Base-by-base conservation (phyloP, 2,888 invertebrate genomes). In the Odontomyia ornata region DNA sequence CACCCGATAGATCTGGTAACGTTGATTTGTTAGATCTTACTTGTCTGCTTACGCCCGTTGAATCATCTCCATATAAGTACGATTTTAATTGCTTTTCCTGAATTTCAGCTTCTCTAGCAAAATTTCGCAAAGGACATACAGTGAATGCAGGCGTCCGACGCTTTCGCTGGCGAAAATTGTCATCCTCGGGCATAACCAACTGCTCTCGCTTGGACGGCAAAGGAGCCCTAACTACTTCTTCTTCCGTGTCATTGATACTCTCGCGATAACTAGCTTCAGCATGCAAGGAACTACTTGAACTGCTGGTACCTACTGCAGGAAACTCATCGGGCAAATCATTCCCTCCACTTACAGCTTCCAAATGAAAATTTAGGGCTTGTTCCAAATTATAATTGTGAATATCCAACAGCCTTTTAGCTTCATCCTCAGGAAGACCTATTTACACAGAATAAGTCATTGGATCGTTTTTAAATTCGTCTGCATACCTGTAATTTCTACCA, bases 151-250 rank as follows among this genome's bases (percentile, higher is more conserved):
- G 83, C 4, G 83, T 79, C 3, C 83, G 82, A 3, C 83, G 83
- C 5, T 83, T 81, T 4, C 84, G 78, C 80, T 83, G 82, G 72
- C 84, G 83, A 77, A 86, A 86, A 80, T 86, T 86, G 77, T 86
- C 86, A 78, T 86, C 86, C 47, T 85, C 85, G 0, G 86, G 86
- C 47, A 84, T 79, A 18, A 87, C 80, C 18, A 86, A 79, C 77
- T 85, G 86, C 77, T 87, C 86, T 0, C 86, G 83, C 30, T 84
- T 83, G 9, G 87, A 85, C 11, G 86, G 84, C 67, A 86, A 87
- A 0, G 86, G 86, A 5, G 87, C 84, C 23, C 86, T 52, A 52
- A 36, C 43, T 30, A 75, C 62, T n/a, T 46, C 75, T 36, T 57
- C 72, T 27, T 36, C 30, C 30, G 36, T 25, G 25, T n/a, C 5